Conservation (phyloP, 1,140 invertebrate genomes). For the Drosophila pandora region DNA sequence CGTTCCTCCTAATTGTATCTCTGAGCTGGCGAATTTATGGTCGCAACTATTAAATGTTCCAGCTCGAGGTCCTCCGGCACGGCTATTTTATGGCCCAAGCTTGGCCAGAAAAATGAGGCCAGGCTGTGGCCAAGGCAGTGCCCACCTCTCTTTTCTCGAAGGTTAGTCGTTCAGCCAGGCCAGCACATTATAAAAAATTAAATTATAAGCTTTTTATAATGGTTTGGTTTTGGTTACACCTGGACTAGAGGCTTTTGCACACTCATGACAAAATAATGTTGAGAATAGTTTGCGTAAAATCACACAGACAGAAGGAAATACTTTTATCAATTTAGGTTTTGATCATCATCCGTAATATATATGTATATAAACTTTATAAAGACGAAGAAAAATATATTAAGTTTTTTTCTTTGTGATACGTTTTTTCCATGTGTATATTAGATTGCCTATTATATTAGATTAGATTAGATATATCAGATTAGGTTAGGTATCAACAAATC, state of each 20-base stretch:
- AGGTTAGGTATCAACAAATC: no score
- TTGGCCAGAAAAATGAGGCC: constrained; percentile 12
- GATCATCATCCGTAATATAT: no score
- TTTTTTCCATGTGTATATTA: no score
- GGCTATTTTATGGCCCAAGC: constrained; percentile 53
- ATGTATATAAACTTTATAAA: no score
- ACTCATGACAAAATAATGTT: no score
- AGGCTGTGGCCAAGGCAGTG: constrained; percentile 9
- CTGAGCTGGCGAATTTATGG: constrained; percentile 66
- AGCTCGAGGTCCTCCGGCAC: constrained; percentile 13
- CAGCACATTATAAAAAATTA: constrained; percentile 75
- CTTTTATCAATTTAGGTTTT: no score
- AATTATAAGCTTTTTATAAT: constrained; percentile 74
- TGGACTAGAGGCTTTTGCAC: neutral
- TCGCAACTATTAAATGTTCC: constrained; percentile 44
- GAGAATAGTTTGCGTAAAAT: no score
- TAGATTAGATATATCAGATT: no score
- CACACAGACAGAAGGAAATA: no score
- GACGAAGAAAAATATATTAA: no score
- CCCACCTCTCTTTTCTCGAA: neutral
- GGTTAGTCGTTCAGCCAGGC: constrained; percentile 33
- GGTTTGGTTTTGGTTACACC: constrained; percentile 43
- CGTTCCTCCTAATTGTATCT: constrained; percentile 66
- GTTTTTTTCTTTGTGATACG: no score
- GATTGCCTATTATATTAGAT: no score